These are phyloP conservation scores for Calosoma granatense DNA, from an alignment of 1,140 invertebrate genomes.

Conservation along the genomic window DNA sequence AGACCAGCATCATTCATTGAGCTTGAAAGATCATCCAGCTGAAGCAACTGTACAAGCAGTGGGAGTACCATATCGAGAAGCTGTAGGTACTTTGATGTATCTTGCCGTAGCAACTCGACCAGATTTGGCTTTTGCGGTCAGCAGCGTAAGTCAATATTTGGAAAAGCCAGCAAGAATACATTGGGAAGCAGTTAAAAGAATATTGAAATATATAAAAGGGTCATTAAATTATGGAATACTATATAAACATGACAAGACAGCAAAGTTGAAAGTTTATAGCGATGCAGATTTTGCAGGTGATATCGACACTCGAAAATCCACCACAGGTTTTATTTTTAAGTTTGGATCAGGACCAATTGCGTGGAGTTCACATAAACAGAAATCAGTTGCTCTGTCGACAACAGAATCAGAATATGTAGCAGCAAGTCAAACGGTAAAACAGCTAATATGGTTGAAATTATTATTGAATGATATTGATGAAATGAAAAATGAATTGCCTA, in stretches of 20 bases:
- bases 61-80: slow-evolving; percentile 26
- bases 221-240: slow-evolving; percentile 16
- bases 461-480: slow-evolving; percentile 22
- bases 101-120: slow-evolving; percentile 29
- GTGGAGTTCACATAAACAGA: background rate
- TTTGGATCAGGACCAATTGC: slow-evolving; percentile 23
- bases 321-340: slow-evolving; percentile 20
- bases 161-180: slow-evolving; percentile 22
- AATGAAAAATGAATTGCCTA: slow-evolving; percentile 18
- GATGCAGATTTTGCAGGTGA: slow-evolving; percentile 27
- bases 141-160: too few relatives aligned
- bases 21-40: slow-evolving; percentile 1
- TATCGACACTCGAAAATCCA: slow-evolving; percentile 21
- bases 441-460: background rate
- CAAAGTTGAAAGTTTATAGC: slow-evolving; percentile 16
- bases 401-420: background rate
- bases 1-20: too few relatives aligned
- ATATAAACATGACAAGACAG: background rate
- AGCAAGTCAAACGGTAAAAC: background rate
- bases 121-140: slow-evolving; percentile 35
- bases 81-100: slow-evolving; percentile 34
- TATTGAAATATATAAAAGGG: slow-evolving; percentile 32
- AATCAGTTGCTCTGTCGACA: background rate
- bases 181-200: slow-evolving; percentile 28
- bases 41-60: too few relatives aligned